phyloP scores from a whole-genome alignment of 2,888 invertebrate genomes.

The Ennomos erosarius region DNA sequence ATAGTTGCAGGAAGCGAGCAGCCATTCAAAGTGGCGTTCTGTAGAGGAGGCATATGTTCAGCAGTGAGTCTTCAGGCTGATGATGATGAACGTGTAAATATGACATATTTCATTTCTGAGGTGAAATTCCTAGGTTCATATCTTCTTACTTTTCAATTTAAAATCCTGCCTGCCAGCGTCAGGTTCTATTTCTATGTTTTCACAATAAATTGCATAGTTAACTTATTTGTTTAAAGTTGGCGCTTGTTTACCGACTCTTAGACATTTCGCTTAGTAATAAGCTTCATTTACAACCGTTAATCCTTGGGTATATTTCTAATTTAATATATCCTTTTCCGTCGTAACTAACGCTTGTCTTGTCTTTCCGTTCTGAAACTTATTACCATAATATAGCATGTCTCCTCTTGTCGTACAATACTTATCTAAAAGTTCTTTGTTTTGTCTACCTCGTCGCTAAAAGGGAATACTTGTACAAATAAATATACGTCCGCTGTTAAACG shows the following conservation, averaged over 20 bases:
- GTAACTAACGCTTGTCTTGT: slow-evolving; percentile 58
- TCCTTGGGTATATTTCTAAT: slow-evolving; percentile 60
- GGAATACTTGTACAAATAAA: slow-evolving; percentile 84
- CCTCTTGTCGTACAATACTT: slow-evolving; percentile 69
- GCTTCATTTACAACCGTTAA: slow-evolving; percentile 31
- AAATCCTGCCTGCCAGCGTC: too few species aligned
- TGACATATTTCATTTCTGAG: too few species aligned
- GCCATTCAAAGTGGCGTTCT: too few species aligned
- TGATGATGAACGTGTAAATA: too few species aligned
- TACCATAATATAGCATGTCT: slow-evolving; percentile 69
- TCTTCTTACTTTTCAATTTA: too few species aligned
- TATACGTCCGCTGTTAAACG: slow-evolving; percentile 76
- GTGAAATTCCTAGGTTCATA: too few species aligned
- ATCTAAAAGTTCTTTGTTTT: slow-evolving; percentile 80
- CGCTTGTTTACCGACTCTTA: slow-evolving; percentile 11
- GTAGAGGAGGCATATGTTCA: too few species aligned
- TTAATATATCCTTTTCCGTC: slow-evolving; percentile 68
- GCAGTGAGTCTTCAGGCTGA: too few species aligned
- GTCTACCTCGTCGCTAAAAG: slow-evolving; percentile 78
- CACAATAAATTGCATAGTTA: slow-evolving; percentile 15
- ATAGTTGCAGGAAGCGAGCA: too few species aligned
- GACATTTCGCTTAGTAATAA: slow-evolving; percentile 21
- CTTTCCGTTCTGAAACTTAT: slow-evolving; percentile 70
- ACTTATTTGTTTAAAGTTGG: slow-evolving; percentile 15
- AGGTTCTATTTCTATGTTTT: neutral